Evolutionary conservation across 2,888 invertebrate genomes (phyloP), one percentile per base, ranked within the genome.

Genomic region (Agrochola lychnidis): DNA sequence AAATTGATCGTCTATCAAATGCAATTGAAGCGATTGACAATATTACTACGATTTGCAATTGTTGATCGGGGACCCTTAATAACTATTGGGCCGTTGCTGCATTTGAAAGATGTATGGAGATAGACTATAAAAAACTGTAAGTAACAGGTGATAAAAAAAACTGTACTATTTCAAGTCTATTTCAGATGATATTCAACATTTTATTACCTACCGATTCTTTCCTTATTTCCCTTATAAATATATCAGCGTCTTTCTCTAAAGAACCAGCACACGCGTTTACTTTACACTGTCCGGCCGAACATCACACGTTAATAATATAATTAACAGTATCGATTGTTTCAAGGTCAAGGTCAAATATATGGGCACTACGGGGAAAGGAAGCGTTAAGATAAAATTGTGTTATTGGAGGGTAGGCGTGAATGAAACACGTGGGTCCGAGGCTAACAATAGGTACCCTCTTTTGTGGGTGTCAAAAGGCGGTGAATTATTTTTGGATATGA

Each of bases 321-420:
- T 70, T 67, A 30, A 62, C 2, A 67, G 22, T 73, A 81, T 81
- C 62, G 81, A 83, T 83, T 79, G 25, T 7, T 25, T 16, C 74
- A 59, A 67, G 59, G 70, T 6, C 53, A 81, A 63, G 66, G 76
- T 63, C 22, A 36, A 62, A 40, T 73, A 57, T 66, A 61, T 63
- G n/a, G 51, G n/a, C 10, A 62, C 30, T 6, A 62, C 0, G n/a
- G 40, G 48, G 30, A 57, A 72, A 53, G 22, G 62, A 80, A 64
- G 48, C 63, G 22, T 70, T 56, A 63, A 63, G 75, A 70, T 72
- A 40, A 63, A 70, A 70, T 53, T 72, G 30, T 61, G 30, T 30
- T 79, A 40, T 45, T 67, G 10, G 70, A 59, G 25, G 59, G 59
- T 64, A 68, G 53, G 22, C 40, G 57, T 66, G 62, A 71, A 73